These are phyloP conservation scores for Hexactinellida sp. DNA, from an alignment of 37 sponge, comb jelly and placozoan species.

Conservation along the genomic window DNA sequence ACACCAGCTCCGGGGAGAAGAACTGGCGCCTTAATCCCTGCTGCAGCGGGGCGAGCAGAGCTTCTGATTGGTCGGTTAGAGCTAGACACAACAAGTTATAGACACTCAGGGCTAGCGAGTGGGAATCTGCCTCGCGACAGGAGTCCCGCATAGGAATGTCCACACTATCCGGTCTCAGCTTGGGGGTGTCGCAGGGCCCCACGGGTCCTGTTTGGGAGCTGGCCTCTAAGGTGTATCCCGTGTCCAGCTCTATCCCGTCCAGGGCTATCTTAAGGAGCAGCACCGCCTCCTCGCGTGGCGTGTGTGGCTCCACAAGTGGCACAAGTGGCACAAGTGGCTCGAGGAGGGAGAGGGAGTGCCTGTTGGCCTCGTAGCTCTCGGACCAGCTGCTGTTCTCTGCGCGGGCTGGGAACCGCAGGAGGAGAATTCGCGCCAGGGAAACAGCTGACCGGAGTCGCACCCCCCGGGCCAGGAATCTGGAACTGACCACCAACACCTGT, in stretches of 20 bases:
- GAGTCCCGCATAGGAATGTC: background rate
- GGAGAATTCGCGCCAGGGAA: background rate
- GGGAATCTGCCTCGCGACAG: background rate
- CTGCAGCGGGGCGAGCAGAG: background rate
- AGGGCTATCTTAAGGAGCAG: background rate
- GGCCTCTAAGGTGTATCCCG: background rate
- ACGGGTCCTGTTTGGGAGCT: background rate
- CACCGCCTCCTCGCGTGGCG: background rate
- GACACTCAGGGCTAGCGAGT: background rate
- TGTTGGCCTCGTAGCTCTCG: background rate
- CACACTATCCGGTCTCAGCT: background rate
- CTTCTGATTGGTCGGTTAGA: background rate
- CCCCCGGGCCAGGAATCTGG: background rate
- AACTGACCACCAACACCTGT: background rate
- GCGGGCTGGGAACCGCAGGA: background rate
- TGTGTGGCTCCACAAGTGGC: background rate
- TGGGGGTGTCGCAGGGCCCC: background rate
- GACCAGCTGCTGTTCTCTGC: background rate
- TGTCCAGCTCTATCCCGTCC: slow-evolving; percentile 8
- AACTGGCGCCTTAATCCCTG: background rate
- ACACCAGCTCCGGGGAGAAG: slow-evolving; percentile 2
- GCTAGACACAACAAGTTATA: background rate
- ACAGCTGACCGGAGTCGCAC: background rate
- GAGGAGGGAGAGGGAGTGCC: background rate
- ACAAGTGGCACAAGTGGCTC: too few species aligned